Percentiles rank a stretch among this genome's conserved stretches.
These are phyloP conservation scores for Fragum whitleyi DNA, from an alignment of 2,888 invertebrate genomes.

Conservation along the genomic window DNA sequence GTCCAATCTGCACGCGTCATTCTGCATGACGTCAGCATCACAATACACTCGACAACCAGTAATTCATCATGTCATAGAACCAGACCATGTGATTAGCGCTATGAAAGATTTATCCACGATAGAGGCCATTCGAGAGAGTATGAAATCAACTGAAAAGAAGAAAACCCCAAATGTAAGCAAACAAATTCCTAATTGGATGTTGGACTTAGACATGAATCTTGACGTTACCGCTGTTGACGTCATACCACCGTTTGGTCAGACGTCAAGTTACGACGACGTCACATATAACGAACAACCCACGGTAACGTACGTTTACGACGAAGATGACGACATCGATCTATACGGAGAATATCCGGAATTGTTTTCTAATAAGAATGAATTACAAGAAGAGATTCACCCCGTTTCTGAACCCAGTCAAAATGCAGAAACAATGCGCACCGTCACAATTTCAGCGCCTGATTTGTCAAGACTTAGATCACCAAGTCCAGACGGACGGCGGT, in stretches of 20 bases:
- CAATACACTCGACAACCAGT: conserved; percentile 15
- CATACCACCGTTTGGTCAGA: conserved; percentile 47
- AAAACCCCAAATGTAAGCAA: neutral
- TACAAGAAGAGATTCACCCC: neutral
- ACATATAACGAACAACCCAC: conserved; percentile 44
- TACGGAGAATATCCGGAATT: conserved; percentile 19
- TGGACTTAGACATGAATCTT: conserved; percentile 59
- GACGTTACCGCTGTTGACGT: conserved; percentile 55
- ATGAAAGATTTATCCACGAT: conserved; percentile 56
- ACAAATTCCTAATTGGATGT: conserved; percentile 53
- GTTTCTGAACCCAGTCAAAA: neutral
- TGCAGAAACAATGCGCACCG: neutral
- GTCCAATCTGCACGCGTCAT: conserved; percentile 19
- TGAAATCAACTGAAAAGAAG: conserved; percentile 37
- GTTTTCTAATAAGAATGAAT: neutral
- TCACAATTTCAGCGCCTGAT: conserved; percentile 1
- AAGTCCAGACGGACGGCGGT: conserved; percentile 6
- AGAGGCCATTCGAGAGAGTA: conserved; percentile 49
- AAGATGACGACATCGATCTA: conserved; percentile 22
- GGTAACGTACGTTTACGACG: conserved; percentile 35
- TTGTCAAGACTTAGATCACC: neutral
- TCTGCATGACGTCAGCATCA: conserved; percentile 41
- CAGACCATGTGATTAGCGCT: conserved; percentile 10
- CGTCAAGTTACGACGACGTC: conserved; percentile 2
- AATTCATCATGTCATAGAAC: neutral